Evolutionary conservation across 1,140 invertebrate genomes (phyloP).

Genomic region (Armadillidium nasatum): DNA sequence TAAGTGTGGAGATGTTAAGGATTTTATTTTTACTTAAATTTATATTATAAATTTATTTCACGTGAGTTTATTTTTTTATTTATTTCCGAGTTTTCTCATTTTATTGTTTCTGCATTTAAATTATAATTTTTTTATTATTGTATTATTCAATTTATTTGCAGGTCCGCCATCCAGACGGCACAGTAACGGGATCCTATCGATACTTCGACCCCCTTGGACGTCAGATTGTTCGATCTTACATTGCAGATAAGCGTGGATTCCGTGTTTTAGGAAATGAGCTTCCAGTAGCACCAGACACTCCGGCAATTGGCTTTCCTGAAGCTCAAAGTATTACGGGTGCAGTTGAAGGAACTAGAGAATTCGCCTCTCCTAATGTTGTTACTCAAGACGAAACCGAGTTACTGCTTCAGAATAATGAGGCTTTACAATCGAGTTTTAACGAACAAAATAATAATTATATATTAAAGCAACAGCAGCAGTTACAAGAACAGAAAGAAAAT

Average conservation of each 20-base stretch:
- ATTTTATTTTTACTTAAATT: too few relatives aligned
- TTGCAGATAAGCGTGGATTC: conserved; percentile 39
- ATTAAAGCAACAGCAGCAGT: neutral
- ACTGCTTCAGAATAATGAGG: neutral
- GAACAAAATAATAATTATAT: neutral
- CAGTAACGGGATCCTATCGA: conserved; percentile 39
- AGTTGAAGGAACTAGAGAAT: conserved; percentile 34
- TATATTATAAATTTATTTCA: too few relatives aligned
- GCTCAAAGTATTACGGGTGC: conserved; percentile 35
- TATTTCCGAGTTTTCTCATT: too few relatives aligned
- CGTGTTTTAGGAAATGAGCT: conserved; percentile 41
- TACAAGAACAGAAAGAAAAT: conserved; percentile 24
- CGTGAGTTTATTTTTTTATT: too few relatives aligned
- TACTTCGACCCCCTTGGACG: conserved; percentile 40
- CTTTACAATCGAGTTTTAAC: neutral
- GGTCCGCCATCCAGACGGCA: conserved; percentile 27
- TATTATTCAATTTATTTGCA: neutral
- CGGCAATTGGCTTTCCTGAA: conserved; percentile 30
- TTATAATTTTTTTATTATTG: too few relatives aligned
- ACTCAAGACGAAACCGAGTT: neutral
- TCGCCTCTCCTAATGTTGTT: conserved; percentile 3
- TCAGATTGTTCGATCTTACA: conserved; percentile 41
- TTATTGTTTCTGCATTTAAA: too few relatives aligned
- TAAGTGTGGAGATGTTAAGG: too few relatives aligned
- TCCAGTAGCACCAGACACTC: conserved; percentile 40